Evolutionary conservation across 1,140 invertebrate species (phyloP).

Genomic region (Rhyacophila brunnea): DNA sequence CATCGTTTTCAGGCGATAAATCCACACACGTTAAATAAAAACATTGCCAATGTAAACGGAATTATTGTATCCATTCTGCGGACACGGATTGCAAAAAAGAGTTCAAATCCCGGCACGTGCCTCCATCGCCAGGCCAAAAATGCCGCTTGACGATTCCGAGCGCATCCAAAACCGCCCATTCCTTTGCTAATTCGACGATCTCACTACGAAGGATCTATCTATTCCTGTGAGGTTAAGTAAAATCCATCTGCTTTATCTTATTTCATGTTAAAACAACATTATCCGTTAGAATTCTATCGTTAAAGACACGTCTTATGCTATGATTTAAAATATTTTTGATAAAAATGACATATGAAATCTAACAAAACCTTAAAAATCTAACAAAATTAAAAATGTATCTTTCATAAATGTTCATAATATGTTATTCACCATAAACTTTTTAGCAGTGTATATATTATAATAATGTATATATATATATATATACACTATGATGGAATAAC

Average conservation of each 20-base stretch:
- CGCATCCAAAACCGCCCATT: conserved; percentile 1
- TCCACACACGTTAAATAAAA: conserved; percentile 16
- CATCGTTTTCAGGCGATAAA: conserved; percentile 7
- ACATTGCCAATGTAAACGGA: conserved; percentile 18
- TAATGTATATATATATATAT: too few relatives aligned
- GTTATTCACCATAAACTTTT: too few relatives aligned
- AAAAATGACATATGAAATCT: too few relatives aligned
- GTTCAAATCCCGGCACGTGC: conserved; percentile 1
- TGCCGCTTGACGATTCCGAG: conserved; percentile 22
- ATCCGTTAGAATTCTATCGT: conserved; percentile 7
- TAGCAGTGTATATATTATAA: too few relatives aligned
- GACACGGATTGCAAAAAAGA: conserved; percentile 1
- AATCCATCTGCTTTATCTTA: conserved; percentile 22
- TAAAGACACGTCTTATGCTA: too few relatives aligned
- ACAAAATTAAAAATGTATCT: too few relatives aligned
- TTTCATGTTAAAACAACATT: conserved; percentile 33
- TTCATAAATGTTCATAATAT: too few relatives aligned
- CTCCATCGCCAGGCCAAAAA: conserved; percentile 3
- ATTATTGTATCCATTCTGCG: conserved; percentile 17
- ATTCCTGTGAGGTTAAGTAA: neutral
- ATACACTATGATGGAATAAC: too few relatives aligned
- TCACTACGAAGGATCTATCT: neutral
- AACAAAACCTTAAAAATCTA: too few relatives aligned
- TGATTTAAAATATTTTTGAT: too few relatives aligned
- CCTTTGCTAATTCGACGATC: conserved; percentile 19